A percentile compares a stretch with the other conserved stretches of the same genome.
Conservation (phyloP, 1,140 invertebrate species). For the Ceratosolen solmsi region DNA sequence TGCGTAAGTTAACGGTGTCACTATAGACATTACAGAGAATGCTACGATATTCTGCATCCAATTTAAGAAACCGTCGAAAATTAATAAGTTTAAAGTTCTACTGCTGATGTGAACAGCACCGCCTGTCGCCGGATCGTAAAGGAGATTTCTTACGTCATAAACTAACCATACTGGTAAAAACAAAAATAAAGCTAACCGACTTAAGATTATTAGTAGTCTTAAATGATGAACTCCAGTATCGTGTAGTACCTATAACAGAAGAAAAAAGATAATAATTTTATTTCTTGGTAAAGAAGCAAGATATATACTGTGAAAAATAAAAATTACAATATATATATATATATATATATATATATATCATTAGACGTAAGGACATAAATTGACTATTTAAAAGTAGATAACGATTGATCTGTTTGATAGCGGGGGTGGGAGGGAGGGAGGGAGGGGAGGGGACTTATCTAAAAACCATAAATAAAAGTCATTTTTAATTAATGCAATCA, state of each 20-base stretch:
- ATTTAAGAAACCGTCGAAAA: constrained; percentile 90
- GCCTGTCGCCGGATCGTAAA: constrained; percentile 76
- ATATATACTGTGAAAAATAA: too few relatives aligned
- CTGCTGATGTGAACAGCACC: constrained; percentile 68
- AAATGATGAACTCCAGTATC: constrained; percentile 93
- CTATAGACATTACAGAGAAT: constrained; percentile 91
- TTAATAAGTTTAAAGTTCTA: constrained; percentile 78
- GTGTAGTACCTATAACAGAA: constrained; percentile 80
- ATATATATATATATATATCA: too few relatives aligned
- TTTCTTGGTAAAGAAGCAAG: too few relatives aligned
- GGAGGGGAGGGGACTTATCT: too few relatives aligned
- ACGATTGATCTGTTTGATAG: too few relatives aligned
- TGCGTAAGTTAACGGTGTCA: constrained; percentile 94
- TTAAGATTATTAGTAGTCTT: constrained; percentile 87
- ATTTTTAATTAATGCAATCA: too few relatives aligned
- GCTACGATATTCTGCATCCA: constrained; percentile 97
- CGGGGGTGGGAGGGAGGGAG: too few relatives aligned
- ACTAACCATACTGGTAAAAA: constrained; percentile 92
- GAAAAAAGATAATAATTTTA: too few relatives aligned
- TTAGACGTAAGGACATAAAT: too few relatives aligned
- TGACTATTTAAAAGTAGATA: too few relatives aligned
- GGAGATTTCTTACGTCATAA: constrained; percentile 80
- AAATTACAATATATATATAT: too few relatives aligned
- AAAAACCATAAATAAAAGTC: too few relatives aligned
- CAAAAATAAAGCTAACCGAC: constrained; percentile 84